phyloP scores from a whole-genome alignment of 2,113 vertebrate genomes.

The Scortum barcoo region DNA sequence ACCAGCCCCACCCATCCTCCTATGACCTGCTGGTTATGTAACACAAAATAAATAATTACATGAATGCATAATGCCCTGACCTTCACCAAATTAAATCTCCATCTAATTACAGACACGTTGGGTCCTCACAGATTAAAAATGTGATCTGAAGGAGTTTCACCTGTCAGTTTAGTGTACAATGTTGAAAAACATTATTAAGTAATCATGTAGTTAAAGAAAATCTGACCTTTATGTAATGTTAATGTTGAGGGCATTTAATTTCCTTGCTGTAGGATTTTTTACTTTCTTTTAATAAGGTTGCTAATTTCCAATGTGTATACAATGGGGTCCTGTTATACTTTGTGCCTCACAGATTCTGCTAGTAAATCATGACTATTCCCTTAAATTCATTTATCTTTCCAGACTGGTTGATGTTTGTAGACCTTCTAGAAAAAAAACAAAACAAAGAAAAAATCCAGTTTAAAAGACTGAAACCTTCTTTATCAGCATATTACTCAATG shows the following conservation, averaged over 20 bases:
- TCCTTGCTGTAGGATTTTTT: not conserved
- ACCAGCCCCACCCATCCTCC: not conserved
- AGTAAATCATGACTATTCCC: not conserved
- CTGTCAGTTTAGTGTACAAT: not conserved
- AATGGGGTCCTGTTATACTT: not conserved
- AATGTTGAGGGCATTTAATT: not conserved
- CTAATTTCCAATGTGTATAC: not conserved
- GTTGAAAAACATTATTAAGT: not conserved
- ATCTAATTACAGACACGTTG: constrained; percentile 9
- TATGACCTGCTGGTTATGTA: constrained; percentile 32
- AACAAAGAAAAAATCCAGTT: not conserved
- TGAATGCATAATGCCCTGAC: not conserved
- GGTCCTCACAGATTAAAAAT: not conserved
- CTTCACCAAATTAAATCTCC: constrained; percentile 17
- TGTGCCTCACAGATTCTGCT: not conserved
- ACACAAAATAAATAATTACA: constrained; percentile 38
- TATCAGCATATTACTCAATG: not conserved
- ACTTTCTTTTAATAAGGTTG: not conserved
- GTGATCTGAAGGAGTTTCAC: not conserved
- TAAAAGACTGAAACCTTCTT: not conserved
- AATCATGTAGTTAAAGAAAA: not conserved
- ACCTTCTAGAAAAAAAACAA: not conserved
- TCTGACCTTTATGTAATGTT: not conserved
- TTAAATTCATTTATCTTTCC: not conserved
- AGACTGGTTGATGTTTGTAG: not conserved